Evolutionary conservation across 2,888 invertebrate genomes (phyloP), one percentile per base, ranked within the genome.

Genomic region (Platypus cylindrus): DNA sequence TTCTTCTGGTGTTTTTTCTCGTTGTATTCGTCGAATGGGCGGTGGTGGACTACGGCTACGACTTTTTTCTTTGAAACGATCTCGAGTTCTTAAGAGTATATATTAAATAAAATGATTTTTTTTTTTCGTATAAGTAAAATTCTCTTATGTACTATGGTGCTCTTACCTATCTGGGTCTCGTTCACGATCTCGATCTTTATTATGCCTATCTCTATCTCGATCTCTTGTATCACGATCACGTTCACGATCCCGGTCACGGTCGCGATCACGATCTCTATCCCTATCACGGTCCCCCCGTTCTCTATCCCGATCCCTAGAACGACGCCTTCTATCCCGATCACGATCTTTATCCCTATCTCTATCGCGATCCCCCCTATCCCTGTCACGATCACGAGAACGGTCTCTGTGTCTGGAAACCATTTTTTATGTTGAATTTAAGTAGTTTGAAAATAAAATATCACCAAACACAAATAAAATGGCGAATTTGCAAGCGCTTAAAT

Each of bases 211-310:
- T 2, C 59, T 50, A 23, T 58, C 54, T 15, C 34, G 17, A 11
- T 25, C 20, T 44, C 34, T 41, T 16, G 27, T 15, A 14, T 52
- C 50, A 15, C 51, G 46, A 24, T 49, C 46, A 5, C 54, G 41
- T 15, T 52, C 50, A 15, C 51, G 46, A 24, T 49, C 46, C 7
- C 54, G 41, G 29, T 47, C 46, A 2, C 59, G 49, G 23, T 58
- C 54, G 3, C 61, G 50, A 23, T 63, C 63, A 2, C 62, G 51
- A 13, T 59, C 59, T 4, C 58, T 45, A 24, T 48, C 50, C 2
- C 64, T 55, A 22, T 65, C 63, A 3, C 57, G 49, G 13, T 44
- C 34, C 36, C 55, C 53, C 14, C 54, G 45, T 37, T 52, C 52
- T 12, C 55, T 49, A 26, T 51, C 51, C 5, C 54, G 45, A 30